phyloP scores from a whole-genome alignment of 2,888 invertebrate genomes.

The Petrolisthes cinctipes region DNA sequence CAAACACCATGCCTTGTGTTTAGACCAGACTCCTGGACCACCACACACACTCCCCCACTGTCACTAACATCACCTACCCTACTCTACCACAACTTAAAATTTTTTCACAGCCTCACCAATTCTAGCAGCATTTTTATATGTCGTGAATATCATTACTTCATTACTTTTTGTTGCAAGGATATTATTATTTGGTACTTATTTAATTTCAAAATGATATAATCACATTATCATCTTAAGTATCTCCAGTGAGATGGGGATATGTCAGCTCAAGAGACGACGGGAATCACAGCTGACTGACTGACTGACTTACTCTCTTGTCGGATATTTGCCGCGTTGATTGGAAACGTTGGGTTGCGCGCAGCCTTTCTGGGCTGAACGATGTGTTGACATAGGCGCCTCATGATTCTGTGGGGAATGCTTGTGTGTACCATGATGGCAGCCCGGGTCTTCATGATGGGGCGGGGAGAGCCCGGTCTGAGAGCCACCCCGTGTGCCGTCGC shows the following conservation, averaged over 20 bases:
- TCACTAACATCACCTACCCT: neutral
- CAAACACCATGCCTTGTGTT: slow-evolving; percentile 29
- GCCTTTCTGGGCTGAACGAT: slow-evolving; percentile 86
- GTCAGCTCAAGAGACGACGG: too few relatives aligned
- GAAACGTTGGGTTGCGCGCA: slow-evolving; percentile 85
- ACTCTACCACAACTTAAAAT: neutral
- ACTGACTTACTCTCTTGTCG: slow-evolving; percentile 84
- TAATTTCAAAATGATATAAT: too few relatives aligned
- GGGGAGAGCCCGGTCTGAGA: slow-evolving; percentile 82
- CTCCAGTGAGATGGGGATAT: too few relatives aligned
- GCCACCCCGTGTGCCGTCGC: slow-evolving; percentile 88
- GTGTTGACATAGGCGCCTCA: slow-evolving; percentile 83
- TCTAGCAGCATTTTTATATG: neutral
- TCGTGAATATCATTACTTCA: neutral
- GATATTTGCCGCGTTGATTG: slow-evolving; percentile 76
- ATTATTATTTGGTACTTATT: too few relatives aligned
- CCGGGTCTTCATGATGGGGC: slow-evolving; percentile 77
- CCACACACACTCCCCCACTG: neutral
- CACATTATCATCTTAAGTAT: too few relatives aligned
- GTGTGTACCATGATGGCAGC: slow-evolving; percentile 70
- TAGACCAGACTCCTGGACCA: neutral
- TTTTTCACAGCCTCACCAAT: neutral
- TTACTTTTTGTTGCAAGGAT: neutral
- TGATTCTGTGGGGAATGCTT: slow-evolving; percentile 58
- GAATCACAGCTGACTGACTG: slow-evolving; percentile 42